Percentiles rank a stretch among this genome's conserved stretches.
phyloP scores from a whole-genome alignment of 2,797 vertebrate species.

The Phrynocephalus guinanensis region DNA sequence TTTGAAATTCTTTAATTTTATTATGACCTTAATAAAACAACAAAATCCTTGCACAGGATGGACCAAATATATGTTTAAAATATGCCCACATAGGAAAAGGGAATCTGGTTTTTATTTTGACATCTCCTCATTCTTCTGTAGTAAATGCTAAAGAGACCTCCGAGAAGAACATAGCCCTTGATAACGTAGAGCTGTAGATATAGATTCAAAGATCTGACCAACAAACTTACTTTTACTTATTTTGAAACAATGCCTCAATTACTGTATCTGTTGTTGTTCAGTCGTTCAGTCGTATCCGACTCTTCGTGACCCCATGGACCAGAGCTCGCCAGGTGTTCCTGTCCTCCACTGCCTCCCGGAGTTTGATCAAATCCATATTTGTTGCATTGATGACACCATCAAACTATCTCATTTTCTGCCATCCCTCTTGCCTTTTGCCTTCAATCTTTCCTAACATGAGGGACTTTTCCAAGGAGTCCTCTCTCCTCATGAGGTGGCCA shows the following conservation, averaged over 20 bases:
- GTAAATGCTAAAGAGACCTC: constrained; percentile 1
- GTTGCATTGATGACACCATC: too few relatives aligned
- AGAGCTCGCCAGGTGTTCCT: too few relatives aligned
- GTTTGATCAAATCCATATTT: too few relatives aligned
- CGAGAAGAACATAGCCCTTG: not conserved
- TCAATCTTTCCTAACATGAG: too few relatives aligned
- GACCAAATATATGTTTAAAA: not conserved
- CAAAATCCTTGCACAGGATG: not conserved
- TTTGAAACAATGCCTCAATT: not conserved
- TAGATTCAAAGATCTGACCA: constrained; percentile 3
- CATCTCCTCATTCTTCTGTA: constrained; percentile 4
- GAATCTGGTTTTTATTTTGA: not conserved
- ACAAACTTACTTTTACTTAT: not conserved
- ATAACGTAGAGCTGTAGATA: constrained; percentile 12
- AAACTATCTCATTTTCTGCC: too few relatives aligned
- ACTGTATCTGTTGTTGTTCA: not conserved
- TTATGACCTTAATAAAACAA: constrained; percentile 9
- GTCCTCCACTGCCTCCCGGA: too few relatives aligned
- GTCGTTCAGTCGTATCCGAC: too few relatives aligned
- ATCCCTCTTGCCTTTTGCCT: too few relatives aligned
- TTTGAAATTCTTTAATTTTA: not conserved
- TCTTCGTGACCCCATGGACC: too few relatives aligned
- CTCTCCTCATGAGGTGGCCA: too few relatives aligned
- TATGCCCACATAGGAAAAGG: not conserved
- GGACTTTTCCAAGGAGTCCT: too few relatives aligned